These are phyloP conservation scores for Pomacea maculata DNA, from an alignment of 1,140 invertebrate species.

Conservation along the genomic window DNA sequence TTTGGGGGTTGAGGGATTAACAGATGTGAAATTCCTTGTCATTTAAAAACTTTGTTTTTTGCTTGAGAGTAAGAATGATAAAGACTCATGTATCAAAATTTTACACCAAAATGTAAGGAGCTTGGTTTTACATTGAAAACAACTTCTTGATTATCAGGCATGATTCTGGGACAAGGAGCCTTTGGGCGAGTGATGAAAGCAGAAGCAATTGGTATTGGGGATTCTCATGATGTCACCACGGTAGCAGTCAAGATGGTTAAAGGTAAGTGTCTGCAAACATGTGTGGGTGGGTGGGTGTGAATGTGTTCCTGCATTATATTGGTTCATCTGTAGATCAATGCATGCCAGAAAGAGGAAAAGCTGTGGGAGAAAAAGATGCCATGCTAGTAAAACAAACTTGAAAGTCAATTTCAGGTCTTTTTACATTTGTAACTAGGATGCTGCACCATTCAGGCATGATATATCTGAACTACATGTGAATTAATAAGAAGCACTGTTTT, in stretches of 20 bases:
- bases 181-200: conserved; percentile 94
- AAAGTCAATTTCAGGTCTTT: neutral
- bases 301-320: neutral
- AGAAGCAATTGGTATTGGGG: conserved; percentile 74
- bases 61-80: conserved; percentile 29
- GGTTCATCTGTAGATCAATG: neutral
- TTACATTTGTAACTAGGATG: too few relatives aligned
- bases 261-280: conserved; percentile 69
- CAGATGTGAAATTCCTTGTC: too few relatives aligned
- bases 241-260: conserved; percentile 99
- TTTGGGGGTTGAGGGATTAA: too few relatives aligned
- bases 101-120: neutral
- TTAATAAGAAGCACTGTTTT: too few relatives aligned
- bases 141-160: conserved; percentile 43
- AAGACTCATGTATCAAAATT: neutral
- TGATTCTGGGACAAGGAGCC: conserved; percentile 83
- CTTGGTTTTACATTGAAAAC: too few relatives aligned
- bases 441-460: too few relatives aligned
- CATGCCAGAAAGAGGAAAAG: neutral
- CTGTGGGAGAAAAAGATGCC: too few relatives aligned
- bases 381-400: neutral
- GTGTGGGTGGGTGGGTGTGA: neutral
- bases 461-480: too few relatives aligned
- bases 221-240: conserved; percentile 70
- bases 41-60: neutral